Evolutionary conservation across 2,113 vertebrate species (phyloP), one percentile per base, ranked within the genome.

Genomic region (Pitta sordida): DNA sequence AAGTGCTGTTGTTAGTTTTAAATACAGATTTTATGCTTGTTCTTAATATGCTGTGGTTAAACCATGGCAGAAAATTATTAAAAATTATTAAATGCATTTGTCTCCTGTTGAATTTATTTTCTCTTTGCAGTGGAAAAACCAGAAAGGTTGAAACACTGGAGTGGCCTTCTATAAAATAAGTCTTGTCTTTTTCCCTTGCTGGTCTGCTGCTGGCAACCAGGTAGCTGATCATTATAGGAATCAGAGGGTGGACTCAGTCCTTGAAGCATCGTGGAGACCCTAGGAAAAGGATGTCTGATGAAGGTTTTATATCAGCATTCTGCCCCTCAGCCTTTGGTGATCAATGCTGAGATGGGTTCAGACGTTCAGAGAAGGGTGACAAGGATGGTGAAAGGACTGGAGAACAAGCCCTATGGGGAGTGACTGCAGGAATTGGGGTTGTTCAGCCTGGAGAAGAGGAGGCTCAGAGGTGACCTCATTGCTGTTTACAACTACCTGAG

Each of bases 11-110:
- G 98, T 99, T 97, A 97, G 98, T 98, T 98, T 98, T 96, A 98
- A 98, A 97, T 97, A 97, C 98, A 98, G 97, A 98, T 98, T 98
- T 99, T 98, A 98, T 98, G 98, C 98, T 99, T 99, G 98, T 99
- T 98, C 97, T 98, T 98, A 98, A 98, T 95, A 96, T 91, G 98
- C 98, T 98, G 97, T 98, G 98, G 98, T 98, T 97, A 98, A 98
- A 99, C 98, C 98, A 98, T 92, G 97, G 98, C 97, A 92, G 84
- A 96, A 97, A 98, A 98, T 98, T 98, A 99, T 99, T 99, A 99
- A 99, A 99, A 98, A 96, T 86, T 93, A 92, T 96, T 88, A 97
- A 73, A 96, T 90, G 86, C 73, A 63, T 81, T 78, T 96, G 97
- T 96, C 87, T 97, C 91, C 73, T 94, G 90, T 89, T 92, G 55